Percentiles rank a stretch among this genome's conserved stretches.
Conservation (phyloP, 2,797 vertebrate genomes). For the Phataginus tricuspis region DNA sequence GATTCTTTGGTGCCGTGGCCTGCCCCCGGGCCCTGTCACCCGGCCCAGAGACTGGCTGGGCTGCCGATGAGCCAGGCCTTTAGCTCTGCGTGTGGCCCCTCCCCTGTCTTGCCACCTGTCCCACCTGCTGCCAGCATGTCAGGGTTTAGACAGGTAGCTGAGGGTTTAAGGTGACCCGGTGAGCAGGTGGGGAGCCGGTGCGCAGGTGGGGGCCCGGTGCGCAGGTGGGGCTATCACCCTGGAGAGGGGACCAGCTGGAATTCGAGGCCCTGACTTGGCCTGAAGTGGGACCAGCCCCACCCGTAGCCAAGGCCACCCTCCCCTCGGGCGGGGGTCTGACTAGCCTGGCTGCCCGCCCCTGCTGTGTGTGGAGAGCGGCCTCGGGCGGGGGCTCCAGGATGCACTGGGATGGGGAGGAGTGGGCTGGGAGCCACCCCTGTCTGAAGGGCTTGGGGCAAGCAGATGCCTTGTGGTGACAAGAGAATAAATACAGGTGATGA, state of each 20-base stretch:
- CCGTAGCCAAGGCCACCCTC: background rate
- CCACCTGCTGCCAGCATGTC: conserved; percentile 18
- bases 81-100: conserved; percentile 46
- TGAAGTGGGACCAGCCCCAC: background rate
- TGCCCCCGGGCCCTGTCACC: background rate
- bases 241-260: conserved; percentile 15
- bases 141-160: background rate
- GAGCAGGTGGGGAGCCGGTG: background rate
- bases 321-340: background rate
- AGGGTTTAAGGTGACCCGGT: background rate
- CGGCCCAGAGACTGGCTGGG: background rate
- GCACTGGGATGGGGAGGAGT: background rate
- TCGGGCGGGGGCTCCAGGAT: background rate
- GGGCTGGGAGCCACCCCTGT: background rate
- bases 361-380: background rate
- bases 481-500: conserved; percentile 76
- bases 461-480: conserved; percentile 12
- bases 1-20: conserved; percentile 62
- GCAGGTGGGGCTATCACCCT: background rate
- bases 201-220: background rate
- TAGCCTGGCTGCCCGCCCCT: background rate
- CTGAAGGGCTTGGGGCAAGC: background rate
- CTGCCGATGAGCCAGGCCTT: conserved; percentile 37
- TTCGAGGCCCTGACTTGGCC: background rate
- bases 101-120: background rate